These are phyloP conservation scores for Siphlonurus alternatus DNA, from an alignment of 2,888 invertebrate species.

Conservation along the genomic window DNA sequence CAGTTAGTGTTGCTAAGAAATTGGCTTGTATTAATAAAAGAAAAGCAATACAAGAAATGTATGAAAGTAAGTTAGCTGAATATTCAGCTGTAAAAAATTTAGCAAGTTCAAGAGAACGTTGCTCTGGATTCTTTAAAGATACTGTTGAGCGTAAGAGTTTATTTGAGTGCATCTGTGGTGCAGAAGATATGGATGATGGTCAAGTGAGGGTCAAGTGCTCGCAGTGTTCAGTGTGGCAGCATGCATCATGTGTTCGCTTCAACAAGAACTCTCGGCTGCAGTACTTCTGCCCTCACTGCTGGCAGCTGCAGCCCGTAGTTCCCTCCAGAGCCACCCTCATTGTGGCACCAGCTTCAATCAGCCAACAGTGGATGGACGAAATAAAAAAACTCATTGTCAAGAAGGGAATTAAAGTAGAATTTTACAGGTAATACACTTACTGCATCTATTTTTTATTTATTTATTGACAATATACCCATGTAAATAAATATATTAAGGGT, in stretches of 20 bases:
- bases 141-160: conserved; percentile 15
- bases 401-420: conserved; percentile 31
- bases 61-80: conserved; percentile 15
- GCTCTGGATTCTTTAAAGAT: conserved; percentile 17
- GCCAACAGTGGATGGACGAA: conserved; percentile 56
- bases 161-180: conserved; percentile 30
- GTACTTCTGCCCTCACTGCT: conserved; percentile 51
- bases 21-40: background rate
- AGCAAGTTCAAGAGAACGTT: background rate
- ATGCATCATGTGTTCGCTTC: conserved; percentile 41
- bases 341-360: conserved; percentile 47
- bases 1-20: background rate
- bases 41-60: conserved; percentile 13
- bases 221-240: conserved; percentile 48
- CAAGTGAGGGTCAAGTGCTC: conserved; percentile 23
- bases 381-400: conserved; percentile 40
- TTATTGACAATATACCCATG: background rate
- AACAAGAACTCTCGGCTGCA: conserved; percentile 21
- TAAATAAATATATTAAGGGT: too few relatives aligned
- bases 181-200: conserved; percentile 13
- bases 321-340: conserved; percentile 47
- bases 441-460: background rate
- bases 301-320: conserved; percentile 23
- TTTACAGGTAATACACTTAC: conserved; percentile 32
- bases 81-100: conserved; percentile 13